These are phyloP conservation scores for Agonopterix alstromeriana DNA, from an alignment of 2,888 invertebrate genomes.

Conservation along the genomic window DNA sequence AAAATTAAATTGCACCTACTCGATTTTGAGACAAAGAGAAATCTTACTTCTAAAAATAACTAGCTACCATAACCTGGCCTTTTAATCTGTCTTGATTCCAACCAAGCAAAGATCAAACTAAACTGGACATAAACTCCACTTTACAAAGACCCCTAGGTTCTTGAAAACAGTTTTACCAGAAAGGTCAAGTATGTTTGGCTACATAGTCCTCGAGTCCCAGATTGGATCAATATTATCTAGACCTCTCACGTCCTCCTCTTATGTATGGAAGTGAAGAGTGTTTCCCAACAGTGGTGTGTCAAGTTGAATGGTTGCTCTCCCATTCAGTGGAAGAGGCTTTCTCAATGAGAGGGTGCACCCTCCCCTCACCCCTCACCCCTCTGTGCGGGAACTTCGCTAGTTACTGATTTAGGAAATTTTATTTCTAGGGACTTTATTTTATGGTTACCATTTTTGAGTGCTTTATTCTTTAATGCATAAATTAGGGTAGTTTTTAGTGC, in stretches of 20 bases:
- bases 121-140: too few species aligned
- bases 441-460: conserved; percentile 3
- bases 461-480: neutral
- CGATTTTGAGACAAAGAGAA: too few species aligned
- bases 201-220: neutral
- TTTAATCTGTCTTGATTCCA: neutral
- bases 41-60: too few species aligned
- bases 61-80: too few species aligned
- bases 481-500: too few species aligned
- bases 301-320: conserved; percentile 11
- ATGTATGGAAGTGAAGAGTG: conserved; percentile 3
- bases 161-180: too few species aligned
- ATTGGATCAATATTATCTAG: conserved; percentile 10
- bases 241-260: conserved; percentile 8
- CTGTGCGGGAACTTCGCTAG: conserved; percentile 20
- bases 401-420: conserved; percentile 23
- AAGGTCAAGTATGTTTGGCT: too few species aligned
- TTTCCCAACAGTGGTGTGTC: conserved; percentile 9
- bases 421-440: conserved; percentile 8
- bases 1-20: too few species aligned
- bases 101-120: too few species aligned
- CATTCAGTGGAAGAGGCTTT: conserved; percentile 14
- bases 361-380: neutral
- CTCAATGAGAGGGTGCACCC: conserved; percentile 4
- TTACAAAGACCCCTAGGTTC: too few species aligned